These are phyloP conservation scores for Apamea epomidion DNA, from an alignment of 2,888 invertebrate species.

Conservation along the genomic window DNA sequence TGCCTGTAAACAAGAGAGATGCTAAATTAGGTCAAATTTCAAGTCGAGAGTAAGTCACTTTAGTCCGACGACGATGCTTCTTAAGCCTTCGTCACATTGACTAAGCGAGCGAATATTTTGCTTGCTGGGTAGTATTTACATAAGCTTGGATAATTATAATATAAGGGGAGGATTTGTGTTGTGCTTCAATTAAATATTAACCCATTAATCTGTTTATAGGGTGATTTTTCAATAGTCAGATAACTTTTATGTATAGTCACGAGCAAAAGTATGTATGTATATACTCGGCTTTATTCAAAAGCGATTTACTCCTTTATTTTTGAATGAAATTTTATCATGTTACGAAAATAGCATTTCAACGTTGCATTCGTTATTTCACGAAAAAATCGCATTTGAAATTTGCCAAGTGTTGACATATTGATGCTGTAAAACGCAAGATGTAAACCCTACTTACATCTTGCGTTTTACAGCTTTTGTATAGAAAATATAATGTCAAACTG, in stretches of 20 bases:
- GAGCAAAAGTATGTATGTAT: too few relatives aligned
- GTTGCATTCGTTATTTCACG: too few relatives aligned
- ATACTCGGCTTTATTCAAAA: too few relatives aligned
- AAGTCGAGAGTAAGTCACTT: conserved; percentile 67
- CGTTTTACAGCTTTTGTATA: neutral
- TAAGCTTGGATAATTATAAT: conserved; percentile 13
- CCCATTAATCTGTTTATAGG: neutral
- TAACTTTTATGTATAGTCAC: neutral
- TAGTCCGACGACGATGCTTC: conserved; percentile 43
- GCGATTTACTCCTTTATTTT: too few relatives aligned
- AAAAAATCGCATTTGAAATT: too few relatives aligned
- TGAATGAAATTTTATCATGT: too few relatives aligned
- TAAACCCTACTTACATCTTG: neutral
- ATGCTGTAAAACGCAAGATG: too few relatives aligned
- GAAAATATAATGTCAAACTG: neutral
- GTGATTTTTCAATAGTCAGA: neutral
- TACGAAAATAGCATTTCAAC: too few relatives aligned
- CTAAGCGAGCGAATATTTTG: conserved; percentile 49
- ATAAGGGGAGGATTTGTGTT: conserved; percentile 1
- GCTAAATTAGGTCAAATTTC: conserved; percentile 71
- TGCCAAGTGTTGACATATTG: too few relatives aligned
- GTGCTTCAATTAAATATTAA: neutral
- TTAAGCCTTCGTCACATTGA: conserved; percentile 45
- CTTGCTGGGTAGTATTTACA: conserved; percentile 14
- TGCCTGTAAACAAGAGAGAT: conserved; percentile 59